Evolutionary conservation across 1,140 invertebrate genomes (phyloP).

Genomic region (Ips typographus): DNA sequence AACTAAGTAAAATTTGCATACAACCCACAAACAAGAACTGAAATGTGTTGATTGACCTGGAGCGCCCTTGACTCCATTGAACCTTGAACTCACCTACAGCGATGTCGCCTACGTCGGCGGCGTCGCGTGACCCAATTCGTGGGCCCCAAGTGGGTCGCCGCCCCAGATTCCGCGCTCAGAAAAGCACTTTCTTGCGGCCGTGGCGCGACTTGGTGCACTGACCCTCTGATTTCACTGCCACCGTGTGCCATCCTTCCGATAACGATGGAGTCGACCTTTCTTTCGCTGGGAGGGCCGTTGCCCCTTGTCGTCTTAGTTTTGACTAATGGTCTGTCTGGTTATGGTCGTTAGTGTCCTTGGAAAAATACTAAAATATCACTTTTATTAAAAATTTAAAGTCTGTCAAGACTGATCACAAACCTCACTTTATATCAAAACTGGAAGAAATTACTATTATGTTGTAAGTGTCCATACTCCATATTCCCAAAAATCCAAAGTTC

Average conservation of each 20-base stretch:
- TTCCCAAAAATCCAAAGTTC: no score
- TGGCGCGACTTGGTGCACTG: constrained; percentile 32
- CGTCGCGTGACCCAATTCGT: constrained; percentile 38
- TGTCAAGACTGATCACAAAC: no score
- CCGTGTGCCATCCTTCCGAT: constrained; percentile 21
- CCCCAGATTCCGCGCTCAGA: constrained; percentile 38
- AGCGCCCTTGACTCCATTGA: neutral
- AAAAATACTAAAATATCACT: no score
- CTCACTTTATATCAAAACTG: no score
- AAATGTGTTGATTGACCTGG: neutral
- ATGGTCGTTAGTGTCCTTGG: neutral
- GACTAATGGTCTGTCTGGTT: constrained; percentile 2
- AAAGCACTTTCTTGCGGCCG: constrained; percentile 39
- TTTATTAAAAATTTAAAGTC: no score
- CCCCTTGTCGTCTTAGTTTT: constrained; percentile 9
- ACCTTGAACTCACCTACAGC: constrained; percentile 9
- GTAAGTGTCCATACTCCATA: no score
- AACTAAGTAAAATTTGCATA: no score
- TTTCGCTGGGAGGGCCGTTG: constrained; percentile 34
- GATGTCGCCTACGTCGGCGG: neutral
- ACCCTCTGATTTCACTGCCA: constrained; percentile 42
- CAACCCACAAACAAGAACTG: no score
- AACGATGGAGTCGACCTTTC: constrained; percentile 35
- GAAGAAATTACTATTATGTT: no score
- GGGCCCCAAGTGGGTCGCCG: constrained; percentile 33